Percentiles rank a stretch among this genome's conserved stretches.
Conservation (phyloP, 2,888 invertebrate species). For the Campoplex nolae region DNA sequence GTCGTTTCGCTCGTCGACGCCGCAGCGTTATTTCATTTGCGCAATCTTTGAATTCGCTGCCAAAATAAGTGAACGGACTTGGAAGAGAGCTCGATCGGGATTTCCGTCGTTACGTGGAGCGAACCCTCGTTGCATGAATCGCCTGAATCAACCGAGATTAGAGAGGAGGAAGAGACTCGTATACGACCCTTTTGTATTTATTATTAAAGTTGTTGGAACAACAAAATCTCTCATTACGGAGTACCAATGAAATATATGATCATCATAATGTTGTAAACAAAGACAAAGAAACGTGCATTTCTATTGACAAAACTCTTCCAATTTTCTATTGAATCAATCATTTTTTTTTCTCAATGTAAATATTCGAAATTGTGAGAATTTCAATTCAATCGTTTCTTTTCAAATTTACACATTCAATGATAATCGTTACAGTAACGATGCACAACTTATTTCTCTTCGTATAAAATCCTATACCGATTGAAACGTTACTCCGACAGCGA, state of each 20-base stretch:
- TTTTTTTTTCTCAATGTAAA: background rate
- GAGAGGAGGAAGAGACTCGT: background rate
- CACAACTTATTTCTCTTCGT: background rate
- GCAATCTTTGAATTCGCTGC: constrained; percentile 32
- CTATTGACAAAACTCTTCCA: no score
- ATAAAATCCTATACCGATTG: background rate
- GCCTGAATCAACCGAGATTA: background rate
- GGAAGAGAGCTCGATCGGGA: constrained; percentile 30
- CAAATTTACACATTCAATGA: background rate
- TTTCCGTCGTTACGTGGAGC: constrained; percentile 28
- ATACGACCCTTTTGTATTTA: no score
- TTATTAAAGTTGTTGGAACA: no score
- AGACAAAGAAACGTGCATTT: background rate
- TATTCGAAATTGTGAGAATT: background rate
- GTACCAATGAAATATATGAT: no score
- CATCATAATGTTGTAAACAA: background rate
- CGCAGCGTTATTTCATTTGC: constrained; percentile 36
- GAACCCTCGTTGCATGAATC: constrained; percentile 25
- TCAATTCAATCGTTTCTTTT: background rate
- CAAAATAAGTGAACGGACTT: constrained; percentile 52
- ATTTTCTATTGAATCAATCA: no score
- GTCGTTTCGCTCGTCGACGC: constrained; percentile 25
- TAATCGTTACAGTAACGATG: background rate
- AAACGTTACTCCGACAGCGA: background rate
- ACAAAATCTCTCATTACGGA: no score